A percentile compares a stretch with the other conserved stretches of the same genome.
Conservation (phyloP, 2,888 invertebrate species). For the Osmoderma eremita region DNA sequence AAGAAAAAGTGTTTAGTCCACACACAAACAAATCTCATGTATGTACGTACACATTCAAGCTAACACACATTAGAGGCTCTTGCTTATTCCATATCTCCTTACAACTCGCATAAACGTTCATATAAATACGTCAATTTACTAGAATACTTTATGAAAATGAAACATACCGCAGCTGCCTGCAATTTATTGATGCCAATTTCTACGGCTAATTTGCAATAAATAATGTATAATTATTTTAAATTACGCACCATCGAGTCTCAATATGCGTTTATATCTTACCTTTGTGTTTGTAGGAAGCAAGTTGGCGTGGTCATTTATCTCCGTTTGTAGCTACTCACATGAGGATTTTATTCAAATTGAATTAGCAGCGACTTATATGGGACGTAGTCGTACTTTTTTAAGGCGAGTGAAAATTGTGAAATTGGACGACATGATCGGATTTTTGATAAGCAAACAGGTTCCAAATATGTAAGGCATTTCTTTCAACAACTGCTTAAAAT, state of each 20-base stretch:
- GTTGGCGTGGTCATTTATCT: no score
- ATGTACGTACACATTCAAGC: slow-evolving; percentile 2
- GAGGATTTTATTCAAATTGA: no score
- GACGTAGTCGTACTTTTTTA: no score
- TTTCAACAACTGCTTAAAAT: no score
- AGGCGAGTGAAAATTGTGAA: no score
- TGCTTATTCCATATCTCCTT: not conserved
- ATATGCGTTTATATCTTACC: not conserved
- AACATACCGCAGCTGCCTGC: slow-evolving; percentile 18
- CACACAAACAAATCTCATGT: not conserved
- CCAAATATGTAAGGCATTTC: no score
- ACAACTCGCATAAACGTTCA: slow-evolving; percentile 2
- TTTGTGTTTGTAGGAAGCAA: slow-evolving; percentile 4
- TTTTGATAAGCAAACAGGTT: no score
- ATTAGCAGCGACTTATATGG: no score
- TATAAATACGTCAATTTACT: slow-evolving; percentile 37
- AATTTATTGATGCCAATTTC: slow-evolving; percentile 36
- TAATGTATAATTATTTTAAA: slow-evolving; percentile 38
- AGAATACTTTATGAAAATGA: slow-evolving; percentile 34
- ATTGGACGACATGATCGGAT: no score
- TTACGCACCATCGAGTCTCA: slow-evolving; percentile 13
- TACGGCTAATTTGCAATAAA: slow-evolving; percentile 37
- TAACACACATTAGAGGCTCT: not conserved
- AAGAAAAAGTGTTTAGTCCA: not conserved
- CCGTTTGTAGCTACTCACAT: no score